phyloP scores from a whole-genome alignment of 2,797 vertebrate genomes.

The Cynopterus sphinx region DNA sequence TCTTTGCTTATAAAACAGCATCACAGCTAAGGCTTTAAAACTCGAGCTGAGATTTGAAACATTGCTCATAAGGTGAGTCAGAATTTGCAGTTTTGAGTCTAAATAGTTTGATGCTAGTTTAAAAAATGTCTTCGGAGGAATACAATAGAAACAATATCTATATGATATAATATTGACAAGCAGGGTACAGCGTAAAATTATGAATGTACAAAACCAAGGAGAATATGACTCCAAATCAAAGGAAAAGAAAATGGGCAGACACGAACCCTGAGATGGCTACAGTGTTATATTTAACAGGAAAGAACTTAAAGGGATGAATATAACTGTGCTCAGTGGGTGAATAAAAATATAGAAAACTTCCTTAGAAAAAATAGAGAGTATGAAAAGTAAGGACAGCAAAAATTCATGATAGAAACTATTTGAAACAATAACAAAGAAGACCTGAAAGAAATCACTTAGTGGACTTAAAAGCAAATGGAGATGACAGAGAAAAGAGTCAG shows the following conservation, averaged over 20 bases:
- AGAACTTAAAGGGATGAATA: neutral
- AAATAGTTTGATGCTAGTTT: neutral
- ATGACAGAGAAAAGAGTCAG: too few species aligned
- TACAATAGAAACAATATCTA: neutral
- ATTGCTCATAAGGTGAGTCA: neutral
- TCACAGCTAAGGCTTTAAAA: neutral
- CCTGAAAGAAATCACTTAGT: too few species aligned
- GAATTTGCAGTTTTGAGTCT: neutral
- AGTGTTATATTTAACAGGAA: neutral
- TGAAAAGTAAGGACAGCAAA: too few species aligned
- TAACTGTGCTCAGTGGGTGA: too few species aligned
- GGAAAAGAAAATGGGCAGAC: neutral
- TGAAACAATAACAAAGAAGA: too few species aligned
- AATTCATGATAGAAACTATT: too few species aligned
- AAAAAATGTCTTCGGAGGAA: neutral
- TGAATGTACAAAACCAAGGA: neutral
- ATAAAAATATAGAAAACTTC: too few species aligned
- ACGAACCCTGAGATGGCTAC: neutral
- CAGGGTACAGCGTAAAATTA: neutral
- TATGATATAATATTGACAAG: neutral
- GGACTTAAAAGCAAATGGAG: too few species aligned
- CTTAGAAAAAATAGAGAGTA: too few species aligned
- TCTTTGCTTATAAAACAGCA: neutral
- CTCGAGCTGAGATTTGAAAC: neutral
- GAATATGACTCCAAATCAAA: neutral